These are phyloP conservation scores for Prosapia bicincta DNA, from an alignment of 2,888 invertebrate species.

Conservation along the genomic window DNA sequence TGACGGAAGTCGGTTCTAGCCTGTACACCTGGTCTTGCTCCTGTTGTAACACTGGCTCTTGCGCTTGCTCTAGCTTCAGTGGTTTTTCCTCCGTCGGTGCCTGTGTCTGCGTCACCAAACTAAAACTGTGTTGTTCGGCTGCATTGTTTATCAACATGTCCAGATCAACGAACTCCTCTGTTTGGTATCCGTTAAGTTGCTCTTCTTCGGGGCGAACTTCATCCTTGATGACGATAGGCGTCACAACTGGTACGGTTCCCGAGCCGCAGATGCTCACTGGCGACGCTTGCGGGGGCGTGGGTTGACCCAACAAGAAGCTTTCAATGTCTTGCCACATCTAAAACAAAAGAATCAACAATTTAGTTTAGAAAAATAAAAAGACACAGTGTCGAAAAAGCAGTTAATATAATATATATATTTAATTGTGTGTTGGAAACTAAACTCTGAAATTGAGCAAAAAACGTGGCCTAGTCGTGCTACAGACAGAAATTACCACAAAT, in stretches of 20 bases:
- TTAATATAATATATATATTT: too few species aligned
- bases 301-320: conserved; percentile 47
- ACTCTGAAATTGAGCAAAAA: too few species aligned
- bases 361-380: too few species aligned
- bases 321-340: conserved; percentile 52
- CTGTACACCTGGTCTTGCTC: conserved; percentile 22
- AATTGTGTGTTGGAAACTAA: too few species aligned
- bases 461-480: too few species aligned
- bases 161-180: conserved; percentile 46
- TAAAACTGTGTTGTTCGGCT: conserved; percentile 45
- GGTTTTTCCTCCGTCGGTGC: too few species aligned
- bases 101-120: conserved; percentile 27
- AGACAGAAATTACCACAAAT: too few species aligned
- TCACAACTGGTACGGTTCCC: conserved; percentile 33
- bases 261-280: conserved; percentile 41
- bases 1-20: conserved; percentile 2
- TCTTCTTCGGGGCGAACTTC: conserved; percentile 26
- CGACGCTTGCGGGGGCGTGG: conserved; percentile 42
- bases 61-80: neutral
- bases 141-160: conserved; percentile 46
- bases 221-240: neutral
- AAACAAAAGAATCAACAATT: conserved; percentile 11
- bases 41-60: conserved; percentile 12
- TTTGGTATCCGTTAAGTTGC: conserved; percentile 35
- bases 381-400: too few species aligned